phyloP scores from a whole-genome alignment of 2,113 vertebrate species.

The Pampusana beccarii region DNA sequence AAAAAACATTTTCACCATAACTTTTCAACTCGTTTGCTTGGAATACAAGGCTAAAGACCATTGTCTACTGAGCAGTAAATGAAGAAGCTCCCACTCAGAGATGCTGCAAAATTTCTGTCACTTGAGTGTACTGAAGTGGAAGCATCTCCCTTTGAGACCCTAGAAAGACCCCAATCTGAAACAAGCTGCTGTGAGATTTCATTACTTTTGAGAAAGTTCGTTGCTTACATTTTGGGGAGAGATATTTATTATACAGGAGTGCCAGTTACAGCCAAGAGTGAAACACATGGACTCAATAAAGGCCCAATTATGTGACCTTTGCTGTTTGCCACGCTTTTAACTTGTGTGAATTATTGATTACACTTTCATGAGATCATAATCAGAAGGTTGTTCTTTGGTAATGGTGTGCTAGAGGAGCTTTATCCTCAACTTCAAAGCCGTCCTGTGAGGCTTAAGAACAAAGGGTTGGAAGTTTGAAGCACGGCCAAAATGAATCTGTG shows the following conservation, averaged over 20 bases:
- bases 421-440: constrained; percentile 87
- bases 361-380: constrained; percentile 87
- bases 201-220: constrained; percentile 61
- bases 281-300: constrained; percentile 79
- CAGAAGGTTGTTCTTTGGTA: constrained; percentile 81
- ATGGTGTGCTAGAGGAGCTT: constrained; percentile 81
- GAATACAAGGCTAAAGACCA: not conserved
- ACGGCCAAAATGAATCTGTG: constrained; percentile 75
- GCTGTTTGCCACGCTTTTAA: constrained; percentile 78
- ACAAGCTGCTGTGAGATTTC: constrained; percentile 66
- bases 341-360: constrained; percentile 80
- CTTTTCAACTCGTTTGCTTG: not conserved
- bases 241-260: constrained; percentile 44
- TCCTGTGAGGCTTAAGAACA: constrained; percentile 81
- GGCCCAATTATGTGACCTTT: constrained; percentile 75
- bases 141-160: not conserved
- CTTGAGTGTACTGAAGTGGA: not conserved
- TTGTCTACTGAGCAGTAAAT: not conserved
- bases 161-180: constrained; percentile 27
- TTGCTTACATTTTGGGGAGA: constrained; percentile 38
- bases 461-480: constrained; percentile 80
- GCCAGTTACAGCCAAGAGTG: constrained; percentile 42
- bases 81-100: not conserved
- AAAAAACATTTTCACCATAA: not conserved
- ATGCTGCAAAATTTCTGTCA: not conserved